Conservation (phyloP, 2,888 invertebrate genomes). For the Sthenelais limicola region DNA sequence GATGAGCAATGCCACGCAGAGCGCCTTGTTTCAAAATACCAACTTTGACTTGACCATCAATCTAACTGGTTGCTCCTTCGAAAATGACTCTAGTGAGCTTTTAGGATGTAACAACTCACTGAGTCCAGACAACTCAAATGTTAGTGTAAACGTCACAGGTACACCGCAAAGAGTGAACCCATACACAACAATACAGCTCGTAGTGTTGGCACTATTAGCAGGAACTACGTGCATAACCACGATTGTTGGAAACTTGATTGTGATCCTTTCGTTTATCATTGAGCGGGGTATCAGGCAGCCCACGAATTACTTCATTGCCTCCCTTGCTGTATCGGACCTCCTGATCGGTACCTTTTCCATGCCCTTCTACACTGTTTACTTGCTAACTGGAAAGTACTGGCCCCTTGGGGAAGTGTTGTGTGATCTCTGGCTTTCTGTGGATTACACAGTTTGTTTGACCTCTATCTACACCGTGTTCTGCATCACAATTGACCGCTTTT, state of each 20-base stretch:
- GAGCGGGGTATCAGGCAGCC: conserved; percentile 93
- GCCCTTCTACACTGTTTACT: conserved; percentile 98
- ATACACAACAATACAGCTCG: conserved; percentile 91
- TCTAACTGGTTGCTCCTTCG: conserved; percentile 5
- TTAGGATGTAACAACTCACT: conserved; percentile 20
- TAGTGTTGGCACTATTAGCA: conserved; percentile 89
- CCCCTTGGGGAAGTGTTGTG: conserved; percentile 95
- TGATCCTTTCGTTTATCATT: conserved; percentile 93
- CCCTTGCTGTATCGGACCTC: conserved; percentile 96
- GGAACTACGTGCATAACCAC: conserved; percentile 92
- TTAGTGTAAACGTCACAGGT: not conserved
- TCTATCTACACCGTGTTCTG: conserved; percentile 99
- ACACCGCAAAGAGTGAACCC: not conserved
- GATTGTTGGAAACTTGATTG: conserved; percentile 95
- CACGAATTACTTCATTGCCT: conserved; percentile 99
- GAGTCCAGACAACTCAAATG: not conserved
- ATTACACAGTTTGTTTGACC: conserved; percentile 95
- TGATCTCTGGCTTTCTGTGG: conserved; percentile 98
- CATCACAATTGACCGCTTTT: conserved; percentile 98
- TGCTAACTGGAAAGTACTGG: conserved; percentile 93
- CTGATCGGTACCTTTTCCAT: conserved; percentile 98
- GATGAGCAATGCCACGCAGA: conserved; percentile 5
- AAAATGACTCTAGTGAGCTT: not conserved
- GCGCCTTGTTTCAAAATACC: not conserved
- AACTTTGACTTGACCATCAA: conserved; percentile 16